A percentile compares a stretch with the other conserved stretches of the same genome.
Evolutionary conservation across 2,888 invertebrate species (phyloP).

Genomic region (Leptinotarsa peninsularis): DNA sequence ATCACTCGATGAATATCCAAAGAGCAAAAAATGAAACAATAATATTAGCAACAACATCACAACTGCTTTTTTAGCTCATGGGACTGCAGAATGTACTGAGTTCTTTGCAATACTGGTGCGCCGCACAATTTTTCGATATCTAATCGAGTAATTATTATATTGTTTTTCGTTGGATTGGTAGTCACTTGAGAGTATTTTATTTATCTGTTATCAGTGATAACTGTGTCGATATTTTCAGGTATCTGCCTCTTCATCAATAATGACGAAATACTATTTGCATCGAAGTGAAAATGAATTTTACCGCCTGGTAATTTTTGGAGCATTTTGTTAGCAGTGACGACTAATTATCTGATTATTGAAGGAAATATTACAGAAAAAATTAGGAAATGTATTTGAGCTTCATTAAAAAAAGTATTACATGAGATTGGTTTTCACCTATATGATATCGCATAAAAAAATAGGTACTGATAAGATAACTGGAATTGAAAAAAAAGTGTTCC

Average conservation of each 20-base stretch:
- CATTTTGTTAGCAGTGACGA: too few species aligned
- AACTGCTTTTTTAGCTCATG: neutral
- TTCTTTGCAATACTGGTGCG: neutral
- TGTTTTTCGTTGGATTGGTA: slow-evolving; percentile 18
- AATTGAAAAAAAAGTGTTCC: too few species aligned
- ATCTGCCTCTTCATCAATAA: neutral
- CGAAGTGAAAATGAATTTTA: neutral
- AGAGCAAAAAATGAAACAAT: slow-evolving; percentile 6
- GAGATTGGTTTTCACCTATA: too few species aligned
- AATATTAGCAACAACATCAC: slow-evolving; percentile 11
- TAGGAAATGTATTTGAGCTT: too few species aligned
- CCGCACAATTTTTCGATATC: slow-evolving; percentile 16
- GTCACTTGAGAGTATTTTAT: slow-evolving; percentile 18
- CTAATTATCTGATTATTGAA: too few species aligned
- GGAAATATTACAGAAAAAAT: too few species aligned
- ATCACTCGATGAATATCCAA: neutral
- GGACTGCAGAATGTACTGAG: neutral
- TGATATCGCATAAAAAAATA: too few species aligned
- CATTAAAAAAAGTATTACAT: too few species aligned
- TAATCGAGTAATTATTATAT: slow-evolving; percentile 21
- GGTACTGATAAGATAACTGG: too few species aligned
- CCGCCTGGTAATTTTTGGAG: too few species aligned
- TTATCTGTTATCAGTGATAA: slow-evolving; percentile 18
- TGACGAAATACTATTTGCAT: neutral
- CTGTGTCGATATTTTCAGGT: neutral